Percentiles rank a stretch among this genome's conserved stretches.
These are phyloP conservation scores for Hydropsyche tenuis DNA, from an alignment of 1,140 invertebrate species.

Conservation along the genomic window DNA sequence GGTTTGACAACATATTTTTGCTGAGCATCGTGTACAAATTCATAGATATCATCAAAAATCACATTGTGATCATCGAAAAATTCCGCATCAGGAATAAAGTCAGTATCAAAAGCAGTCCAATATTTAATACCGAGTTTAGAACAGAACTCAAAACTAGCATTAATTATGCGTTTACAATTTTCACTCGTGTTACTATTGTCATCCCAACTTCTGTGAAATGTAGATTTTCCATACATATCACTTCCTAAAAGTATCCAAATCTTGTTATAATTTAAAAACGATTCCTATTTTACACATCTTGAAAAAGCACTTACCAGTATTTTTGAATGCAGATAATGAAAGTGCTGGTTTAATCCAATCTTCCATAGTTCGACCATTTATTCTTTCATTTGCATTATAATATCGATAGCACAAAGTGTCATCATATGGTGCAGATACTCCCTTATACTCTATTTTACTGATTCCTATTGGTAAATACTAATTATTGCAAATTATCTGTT, in stretches of 20 bases:
- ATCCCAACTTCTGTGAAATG: slow-evolving; percentile 65
- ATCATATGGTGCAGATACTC: slow-evolving; percentile 55
- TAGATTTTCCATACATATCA: slow-evolving; percentile 62
- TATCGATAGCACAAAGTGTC: slow-evolving; percentile 65
- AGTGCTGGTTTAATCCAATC: slow-evolving; percentile 73
- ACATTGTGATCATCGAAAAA: slow-evolving; percentile 63
- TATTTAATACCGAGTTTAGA: slow-evolving; percentile 68
- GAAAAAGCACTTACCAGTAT: slow-evolving; percentile 51
- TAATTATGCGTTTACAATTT: slow-evolving; percentile 67
- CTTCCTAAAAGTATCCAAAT: slow-evolving; percentile 55
- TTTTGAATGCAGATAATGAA: slow-evolving; percentile 56
- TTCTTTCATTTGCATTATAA: slow-evolving; percentile 64
- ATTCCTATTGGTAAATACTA: slow-evolving; percentile 56
- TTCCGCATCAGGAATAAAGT: slow-evolving; percentile 60
- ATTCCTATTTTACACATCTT: too few relatives aligned
- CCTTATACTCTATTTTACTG: slow-evolving; percentile 64
- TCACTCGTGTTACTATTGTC: slow-evolving; percentile 65
- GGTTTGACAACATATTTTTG: slow-evolving; percentile 66
- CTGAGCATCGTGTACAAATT: slow-evolving; percentile 65
- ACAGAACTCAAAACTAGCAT: slow-evolving; percentile 71
- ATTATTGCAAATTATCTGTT: slow-evolving; percentile 20
- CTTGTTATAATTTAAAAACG: slow-evolving; percentile 5
- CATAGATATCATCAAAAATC: slow-evolving; percentile 67
- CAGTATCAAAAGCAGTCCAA: slow-evolving; percentile 70
- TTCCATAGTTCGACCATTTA: slow-evolving; percentile 66